phyloP scores from a whole-genome alignment of 2,888 invertebrate genomes.

The Diarsia dahlii region DNA sequence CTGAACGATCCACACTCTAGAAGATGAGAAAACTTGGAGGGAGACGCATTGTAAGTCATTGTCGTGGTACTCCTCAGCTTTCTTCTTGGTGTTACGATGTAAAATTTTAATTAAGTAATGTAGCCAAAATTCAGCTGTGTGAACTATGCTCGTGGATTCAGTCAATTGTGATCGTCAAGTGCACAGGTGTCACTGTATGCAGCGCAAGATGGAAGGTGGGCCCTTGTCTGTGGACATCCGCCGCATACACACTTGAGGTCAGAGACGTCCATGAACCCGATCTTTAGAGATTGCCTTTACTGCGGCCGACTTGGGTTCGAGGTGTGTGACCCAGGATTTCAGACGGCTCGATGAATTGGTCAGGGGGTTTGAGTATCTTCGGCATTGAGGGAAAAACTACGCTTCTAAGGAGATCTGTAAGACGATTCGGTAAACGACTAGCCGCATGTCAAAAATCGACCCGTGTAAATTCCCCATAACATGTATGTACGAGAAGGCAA shows the following conservation, averaged over 20 bases:
- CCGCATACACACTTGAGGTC: not conserved
- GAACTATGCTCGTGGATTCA: not conserved
- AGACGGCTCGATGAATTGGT: not conserved
- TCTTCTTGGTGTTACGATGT: not conserved
- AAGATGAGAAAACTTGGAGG: not conserved
- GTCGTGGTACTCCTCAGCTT: not conserved
- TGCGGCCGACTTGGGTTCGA: not conserved
- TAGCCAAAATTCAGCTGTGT: not conserved
- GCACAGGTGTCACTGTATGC: not conserved
- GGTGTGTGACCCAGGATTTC: not conserved
- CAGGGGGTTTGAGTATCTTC: not conserved
- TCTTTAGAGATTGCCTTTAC: not conserved
- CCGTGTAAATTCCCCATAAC: slow-evolving; percentile 37
- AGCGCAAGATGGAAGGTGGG: not conserved
- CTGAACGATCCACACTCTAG: not conserved
- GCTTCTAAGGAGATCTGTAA: not conserved
- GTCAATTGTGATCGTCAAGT: not conserved
- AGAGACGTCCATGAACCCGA: not conserved
- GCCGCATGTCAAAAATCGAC: not conserved
- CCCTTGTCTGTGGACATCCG: not conserved
- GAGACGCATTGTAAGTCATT: not conserved
- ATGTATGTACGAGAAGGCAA: slow-evolving; percentile 78
- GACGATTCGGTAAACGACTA: not conserved
- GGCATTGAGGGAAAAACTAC: not conserved
- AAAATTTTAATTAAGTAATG: no score